phyloP scores from a whole-genome alignment of 2,888 invertebrate genomes.

The Nymphalis polychloros region DNA sequence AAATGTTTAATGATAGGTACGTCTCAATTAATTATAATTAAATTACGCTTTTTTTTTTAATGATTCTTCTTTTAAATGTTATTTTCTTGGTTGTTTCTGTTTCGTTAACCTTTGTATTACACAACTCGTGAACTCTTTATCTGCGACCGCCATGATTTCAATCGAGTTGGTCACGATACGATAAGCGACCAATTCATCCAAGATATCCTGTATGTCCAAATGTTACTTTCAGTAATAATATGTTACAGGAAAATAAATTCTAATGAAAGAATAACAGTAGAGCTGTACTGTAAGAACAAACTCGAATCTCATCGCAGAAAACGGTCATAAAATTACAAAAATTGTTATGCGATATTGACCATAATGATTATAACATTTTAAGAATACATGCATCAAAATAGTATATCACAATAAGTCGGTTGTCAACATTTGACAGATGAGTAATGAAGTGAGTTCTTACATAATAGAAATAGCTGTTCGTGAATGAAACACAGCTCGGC shows the following conservation, averaged over 20 bases:
- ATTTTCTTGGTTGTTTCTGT: conserved; percentile 30
- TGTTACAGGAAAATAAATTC: not conserved
- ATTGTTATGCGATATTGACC: too few relatives aligned
- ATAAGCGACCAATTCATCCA: conserved; percentile 56
- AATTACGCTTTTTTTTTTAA: not conserved
- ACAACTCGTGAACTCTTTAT: conserved; percentile 48
- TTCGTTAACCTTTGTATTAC: conserved; percentile 48
- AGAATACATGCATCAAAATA: too few relatives aligned
- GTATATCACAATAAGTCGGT: too few relatives aligned
- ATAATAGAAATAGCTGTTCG: too few relatives aligned
- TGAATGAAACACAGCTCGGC: too few relatives aligned
- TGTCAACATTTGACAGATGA: too few relatives aligned
- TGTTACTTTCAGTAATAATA: not conserved
- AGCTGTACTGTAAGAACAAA: too few relatives aligned
- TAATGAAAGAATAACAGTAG: not conserved
- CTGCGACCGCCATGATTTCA: conserved; percentile 52
- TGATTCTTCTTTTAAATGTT: not conserved
- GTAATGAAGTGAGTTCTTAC: too few relatives aligned
- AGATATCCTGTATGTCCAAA: conserved; percentile 50
- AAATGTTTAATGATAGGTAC: not conserved
- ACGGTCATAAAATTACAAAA: too few relatives aligned
- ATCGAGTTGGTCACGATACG: conserved; percentile 50
- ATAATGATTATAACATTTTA: too few relatives aligned
- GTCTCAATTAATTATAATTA: conserved; percentile 4
- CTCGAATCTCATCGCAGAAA: too few relatives aligned